Base-by-base conservation (phyloP, 2,888 invertebrate species). In the Agelastica alni region DNA sequence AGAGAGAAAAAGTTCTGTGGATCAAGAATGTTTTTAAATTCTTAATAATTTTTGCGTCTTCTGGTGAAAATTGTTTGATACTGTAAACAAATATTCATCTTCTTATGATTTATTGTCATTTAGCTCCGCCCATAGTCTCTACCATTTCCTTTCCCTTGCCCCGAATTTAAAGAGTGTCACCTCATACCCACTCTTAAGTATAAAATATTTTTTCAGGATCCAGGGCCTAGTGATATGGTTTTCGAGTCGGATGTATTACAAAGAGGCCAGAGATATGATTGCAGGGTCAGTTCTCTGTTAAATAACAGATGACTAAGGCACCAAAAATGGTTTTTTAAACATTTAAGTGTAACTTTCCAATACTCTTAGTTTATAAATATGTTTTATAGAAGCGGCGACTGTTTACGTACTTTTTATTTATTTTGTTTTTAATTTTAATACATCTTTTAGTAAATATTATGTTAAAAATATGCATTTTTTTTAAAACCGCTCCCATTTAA, bases 291-390 rank as follows among this genome's bases (percentile, higher is more conserved):
- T 52, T 58, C 66, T 10, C 59, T 53, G 16, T 51, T 30, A 10
- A 46, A 45, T 56, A 61, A 60, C 43, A 70, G 70, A 68, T 70
- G 70, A 70, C 70, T 67, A 70, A 65, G 65, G 69, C 51, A 9
- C 12, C 34, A 9, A 30, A 17, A 18, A 46, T 16, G 47, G 45
- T 42, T 41, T 36, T 22, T 32, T 5, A 20, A 31, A 45, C 32
- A 44, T 10, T 17, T 56, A 54, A 52, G 53, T 49, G 57, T 51
- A 49, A 55, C 59, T 55, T 56, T 60, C 26, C 48, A 59, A 46
- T 55, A 55, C 46, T 51, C 49, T 37, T 31, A 45, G 28, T 18
- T 20, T 56, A 48, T 58, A 48, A 51, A 46, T 49, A 49, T 51
- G 49, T 52, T 58, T 51, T 51, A 53, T 51, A 49, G 53, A 44